phyloP scores from a whole-genome alignment of 2,113 vertebrate species.

The Dasyurus viverrinus region DNA sequence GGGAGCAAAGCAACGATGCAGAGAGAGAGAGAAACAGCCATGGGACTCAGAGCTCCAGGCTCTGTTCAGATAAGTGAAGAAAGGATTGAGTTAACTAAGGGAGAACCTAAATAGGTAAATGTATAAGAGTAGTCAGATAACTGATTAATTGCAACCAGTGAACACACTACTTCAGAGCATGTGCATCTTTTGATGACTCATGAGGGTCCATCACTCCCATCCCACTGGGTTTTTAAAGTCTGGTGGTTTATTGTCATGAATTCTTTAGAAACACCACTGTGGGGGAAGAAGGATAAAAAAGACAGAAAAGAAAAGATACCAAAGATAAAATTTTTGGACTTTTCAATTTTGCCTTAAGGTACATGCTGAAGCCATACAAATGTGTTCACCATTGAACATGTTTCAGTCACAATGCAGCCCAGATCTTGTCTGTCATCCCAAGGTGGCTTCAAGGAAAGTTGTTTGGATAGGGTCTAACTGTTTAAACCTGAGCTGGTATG shows the following conservation, averaged over 20 bases:
- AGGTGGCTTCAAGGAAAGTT: background rate
- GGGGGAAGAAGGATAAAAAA: background rate
- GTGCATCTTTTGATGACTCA: background rate
- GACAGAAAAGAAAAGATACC: background rate
- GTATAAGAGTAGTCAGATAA: background rate
- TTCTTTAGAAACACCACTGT: background rate
- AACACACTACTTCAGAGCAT: background rate
- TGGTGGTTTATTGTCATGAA: background rate
- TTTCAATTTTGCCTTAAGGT: background rate
- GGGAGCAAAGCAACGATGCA: background rate
- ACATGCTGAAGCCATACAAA: background rate
- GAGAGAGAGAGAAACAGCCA: background rate
- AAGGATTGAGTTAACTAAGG: background rate
- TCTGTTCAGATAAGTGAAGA: background rate
- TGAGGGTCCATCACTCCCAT: background rate
- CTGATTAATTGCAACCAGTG: background rate
- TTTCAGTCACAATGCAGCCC: background rate
- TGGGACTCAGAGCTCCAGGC: background rate
- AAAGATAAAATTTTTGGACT: background rate
- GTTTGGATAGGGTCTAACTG: background rate
- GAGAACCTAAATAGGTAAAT: background rate
- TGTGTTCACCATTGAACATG: background rate
- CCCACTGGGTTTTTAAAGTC: background rate
- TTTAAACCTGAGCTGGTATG: background rate
- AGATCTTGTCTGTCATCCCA: background rate